Base-by-base conservation (phyloP, 2,797 vertebrate genomes). In the Platalea minor region DNA sequence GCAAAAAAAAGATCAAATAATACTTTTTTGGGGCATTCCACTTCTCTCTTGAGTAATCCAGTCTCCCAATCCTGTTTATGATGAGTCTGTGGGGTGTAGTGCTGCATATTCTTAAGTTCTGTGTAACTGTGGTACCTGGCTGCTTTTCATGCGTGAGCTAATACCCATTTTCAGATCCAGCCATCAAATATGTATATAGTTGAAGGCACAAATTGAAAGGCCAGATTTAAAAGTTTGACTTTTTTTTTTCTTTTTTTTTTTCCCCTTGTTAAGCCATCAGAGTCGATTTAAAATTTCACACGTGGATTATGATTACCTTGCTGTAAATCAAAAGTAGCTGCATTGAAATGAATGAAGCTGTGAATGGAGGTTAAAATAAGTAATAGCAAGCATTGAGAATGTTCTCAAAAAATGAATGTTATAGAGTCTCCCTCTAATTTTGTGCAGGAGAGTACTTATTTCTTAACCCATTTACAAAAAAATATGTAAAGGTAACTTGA, bases 241-340 rank as follows among this genome's bases (percentile, higher is more conserved):
- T 37, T 11, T 18, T 35, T 33, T 37, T 21, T 23, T 16, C 7
- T 16, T 24, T 8, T n/a, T 43, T 45, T 26, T 3, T 46, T 8
- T 10, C 10, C 17, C 37, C 37, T 39, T 46, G 9, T 84, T 81
- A 72, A 80, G 45, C 23, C 57, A 21, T 53, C 43, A 51, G 18
- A 67, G 50, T 57, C 83, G 39, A 74, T 57, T 76, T 72, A n/a
- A 80, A 82, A 67, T 85, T 87, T 86, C 35, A 41, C 37, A 28
- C 3, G 0, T 67, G 20, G 50, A 37, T 7, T 51, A 28, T 57
- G 51, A 74, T 70, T 83, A 45, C 33, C 6, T 79, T 65, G 46
- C 65, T 86, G 41, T 76, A 96, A 78, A 86, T 85, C 41, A 78
- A 35, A 95, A 92, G 67, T 35, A 74, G 29, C 74, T 65, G n/a